These are phyloP conservation scores for Macrochelys suwanniensis DNA, from an alignment of 2,797 vertebrate genomes.

Conservation along the genomic window DNA sequence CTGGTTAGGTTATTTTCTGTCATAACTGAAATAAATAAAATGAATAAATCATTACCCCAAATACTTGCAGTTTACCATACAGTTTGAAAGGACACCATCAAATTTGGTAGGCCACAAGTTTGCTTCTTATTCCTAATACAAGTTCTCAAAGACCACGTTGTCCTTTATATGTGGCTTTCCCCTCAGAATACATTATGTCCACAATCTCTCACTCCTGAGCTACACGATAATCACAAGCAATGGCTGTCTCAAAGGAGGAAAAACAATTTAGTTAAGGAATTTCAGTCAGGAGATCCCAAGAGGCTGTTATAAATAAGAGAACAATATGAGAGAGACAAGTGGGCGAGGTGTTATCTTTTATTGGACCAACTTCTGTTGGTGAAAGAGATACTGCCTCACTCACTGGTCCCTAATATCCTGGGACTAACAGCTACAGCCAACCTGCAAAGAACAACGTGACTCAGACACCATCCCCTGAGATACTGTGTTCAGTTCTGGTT, in stretches of 20 bases:
- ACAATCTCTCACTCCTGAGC: background rate
- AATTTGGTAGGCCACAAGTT: background rate
- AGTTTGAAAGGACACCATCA: background rate
- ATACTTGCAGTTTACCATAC: background rate
- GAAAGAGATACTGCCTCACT: too few relatives aligned
- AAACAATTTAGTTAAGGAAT: background rate
- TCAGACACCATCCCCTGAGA: background rate
- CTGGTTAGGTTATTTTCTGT: background rate
- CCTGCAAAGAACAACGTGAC: too few relatives aligned
- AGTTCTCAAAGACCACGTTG: background rate
- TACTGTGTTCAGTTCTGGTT: background rate
- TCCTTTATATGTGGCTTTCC: background rate
- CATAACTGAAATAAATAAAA: background rate
- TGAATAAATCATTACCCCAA: background rate
- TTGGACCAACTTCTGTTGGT: too few relatives aligned
- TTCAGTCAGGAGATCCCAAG: background rate
- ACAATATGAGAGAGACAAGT: background rate
- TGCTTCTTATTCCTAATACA: background rate
- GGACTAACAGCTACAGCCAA: too few relatives aligned
- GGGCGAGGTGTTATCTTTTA: too few relatives aligned
- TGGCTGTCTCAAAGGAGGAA: background rate
- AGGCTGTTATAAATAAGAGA: background rate
- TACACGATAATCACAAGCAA: background rate
- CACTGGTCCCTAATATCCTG: too few relatives aligned
- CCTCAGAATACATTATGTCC: too few relatives aligned